Conservation (phyloP, 2,888 invertebrate genomes). For the Sussaba pulchella region DNA sequence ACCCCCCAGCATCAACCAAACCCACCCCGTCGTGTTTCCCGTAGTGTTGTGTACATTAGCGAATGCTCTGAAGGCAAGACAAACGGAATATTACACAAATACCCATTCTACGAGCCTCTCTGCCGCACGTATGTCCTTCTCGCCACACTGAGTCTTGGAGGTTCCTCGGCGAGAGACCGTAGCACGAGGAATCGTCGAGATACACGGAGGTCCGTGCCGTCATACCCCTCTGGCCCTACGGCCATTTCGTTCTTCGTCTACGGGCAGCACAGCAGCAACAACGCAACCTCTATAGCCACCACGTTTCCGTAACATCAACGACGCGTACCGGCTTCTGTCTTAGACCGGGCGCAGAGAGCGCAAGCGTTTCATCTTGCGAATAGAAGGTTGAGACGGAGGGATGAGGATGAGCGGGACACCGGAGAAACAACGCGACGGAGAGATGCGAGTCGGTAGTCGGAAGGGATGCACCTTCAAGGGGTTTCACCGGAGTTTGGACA, state of each 20-base stretch:
- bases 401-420: constrained; percentile 50
- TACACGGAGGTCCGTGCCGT: constrained; percentile 36
- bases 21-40: constrained; percentile 64
- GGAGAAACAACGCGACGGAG: constrained; percentile 70
- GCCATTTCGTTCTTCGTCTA: constrained; percentile 63
- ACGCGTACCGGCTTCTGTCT: constrained; percentile 65
- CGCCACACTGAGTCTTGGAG: constrained; percentile 53
- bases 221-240: constrained; percentile 61
- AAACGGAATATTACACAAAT: constrained; percentile 85
- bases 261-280: constrained; percentile 49
- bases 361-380: constrained; percentile 80
- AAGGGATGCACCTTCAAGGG: constrained; percentile 77
- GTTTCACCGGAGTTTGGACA: constrained; percentile 80
- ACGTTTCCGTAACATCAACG: constrained; percentile 60
- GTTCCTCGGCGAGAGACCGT: constrained; percentile 54
- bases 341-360: constrained; percentile 53
- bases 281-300: constrained; percentile 42
- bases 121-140: constrained; percentile 54
- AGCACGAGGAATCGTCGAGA: constrained; percentile 48
- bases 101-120: constrained; percentile 73
- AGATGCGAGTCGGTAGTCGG: constrained; percentile 66
- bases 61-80: constrained; percentile 84
- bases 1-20: constrained; percentile 62
- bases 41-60: constrained; percentile 84
- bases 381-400: constrained; percentile 59